Evolutionary conservation across 92 coral and sea anemone species (phyloP).

Genomic region (Anthopleura xanthogrammica): DNA sequence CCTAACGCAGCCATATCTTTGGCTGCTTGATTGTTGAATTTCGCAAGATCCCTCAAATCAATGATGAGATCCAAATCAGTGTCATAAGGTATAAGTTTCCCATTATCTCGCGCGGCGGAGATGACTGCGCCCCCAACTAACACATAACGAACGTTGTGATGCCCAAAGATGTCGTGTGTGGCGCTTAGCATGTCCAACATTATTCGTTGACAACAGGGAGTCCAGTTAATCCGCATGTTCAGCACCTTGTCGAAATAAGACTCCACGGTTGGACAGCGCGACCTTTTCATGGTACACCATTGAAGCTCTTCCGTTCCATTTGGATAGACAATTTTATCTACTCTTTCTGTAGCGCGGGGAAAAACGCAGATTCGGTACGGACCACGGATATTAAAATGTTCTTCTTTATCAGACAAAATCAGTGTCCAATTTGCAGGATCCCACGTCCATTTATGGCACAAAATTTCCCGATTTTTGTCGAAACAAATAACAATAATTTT

Average conservation of each 20-base stretch:
- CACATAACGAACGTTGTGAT: slow-evolving; percentile 34
- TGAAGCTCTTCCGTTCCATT: slow-evolving; percentile 31
- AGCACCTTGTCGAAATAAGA: slow-evolving; percentile 32
- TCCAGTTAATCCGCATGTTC: slow-evolving; percentile 46
- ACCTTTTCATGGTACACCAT: slow-evolving; percentile 17
- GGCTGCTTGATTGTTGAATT: slow-evolving; percentile 28
- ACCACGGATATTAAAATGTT: background rate
- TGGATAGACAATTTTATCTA: slow-evolving; percentile 17
- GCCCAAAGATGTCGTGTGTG: slow-evolving; percentile 29
- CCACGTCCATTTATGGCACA: slow-evolving; percentile 36
- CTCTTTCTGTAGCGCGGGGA: slow-evolving; percentile 21
- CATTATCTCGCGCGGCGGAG: slow-evolving; percentile 38
- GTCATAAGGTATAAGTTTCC: slow-evolving; percentile 40
- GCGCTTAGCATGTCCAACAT: slow-evolving; percentile 23
- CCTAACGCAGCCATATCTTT: slow-evolving; percentile 21
- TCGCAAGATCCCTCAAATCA: slow-evolving; percentile 31
- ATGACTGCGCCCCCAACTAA: slow-evolving; percentile 40
- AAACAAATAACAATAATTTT: slow-evolving; percentile 18
- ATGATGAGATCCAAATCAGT: slow-evolving; percentile 41
- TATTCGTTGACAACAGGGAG: slow-evolving; percentile 42
- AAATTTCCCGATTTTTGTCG: background rate
- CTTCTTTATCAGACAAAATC: background rate
- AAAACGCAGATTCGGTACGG: slow-evolving; percentile 22
- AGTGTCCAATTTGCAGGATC: slow-evolving; percentile 46
- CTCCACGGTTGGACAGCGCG: slow-evolving; percentile 25